phyloP scores from a whole-genome alignment of 2,888 invertebrate genomes.

The Criorhina ranunculi region DNA sequence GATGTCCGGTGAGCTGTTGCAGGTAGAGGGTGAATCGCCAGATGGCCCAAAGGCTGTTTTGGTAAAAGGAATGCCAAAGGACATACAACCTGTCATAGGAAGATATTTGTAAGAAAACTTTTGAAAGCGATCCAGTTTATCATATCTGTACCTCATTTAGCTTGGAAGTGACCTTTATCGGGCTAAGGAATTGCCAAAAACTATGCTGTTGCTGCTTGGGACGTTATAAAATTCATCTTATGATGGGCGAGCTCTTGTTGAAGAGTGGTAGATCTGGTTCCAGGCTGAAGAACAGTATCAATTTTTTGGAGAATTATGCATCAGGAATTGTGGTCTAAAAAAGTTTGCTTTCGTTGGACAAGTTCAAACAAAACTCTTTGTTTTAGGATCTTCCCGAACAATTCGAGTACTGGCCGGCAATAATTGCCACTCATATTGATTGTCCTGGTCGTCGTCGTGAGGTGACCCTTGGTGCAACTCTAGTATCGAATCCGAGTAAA shows the following conservation, averaged over 20 bases:
- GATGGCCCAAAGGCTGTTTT: slow-evolving; percentile 54
- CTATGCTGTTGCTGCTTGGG: slow-evolving; percentile 79
- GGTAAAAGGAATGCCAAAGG: slow-evolving; percentile 84
- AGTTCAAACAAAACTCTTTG: neutral
- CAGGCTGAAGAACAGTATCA: slow-evolving; percentile 82
- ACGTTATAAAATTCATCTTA: slow-evolving; percentile 81
- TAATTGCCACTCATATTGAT: slow-evolving; percentile 88
- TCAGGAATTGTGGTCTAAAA: slow-evolving; percentile 85
- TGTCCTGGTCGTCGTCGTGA: slow-evolving; percentile 87
- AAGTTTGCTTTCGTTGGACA: neutral
- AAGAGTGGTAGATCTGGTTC: slow-evolving; percentile 81
- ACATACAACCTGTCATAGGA: slow-evolving; percentile 86
- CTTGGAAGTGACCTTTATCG: slow-evolving; percentile 87
- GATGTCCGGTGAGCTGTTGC: slow-evolving; percentile 85
- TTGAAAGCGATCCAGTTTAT: too few species aligned
- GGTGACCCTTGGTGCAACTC: slow-evolving; percentile 86
- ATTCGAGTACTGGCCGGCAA: slow-evolving; percentile 87
- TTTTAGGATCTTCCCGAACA: slow-evolving; percentile 86
- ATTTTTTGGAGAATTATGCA: slow-evolving; percentile 85
- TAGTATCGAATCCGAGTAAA: slow-evolving; percentile 86
- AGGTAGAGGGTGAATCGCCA: slow-evolving; percentile 60
- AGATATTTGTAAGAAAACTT: slow-evolving; percentile 82
- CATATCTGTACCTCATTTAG: slow-evolving; percentile 79
- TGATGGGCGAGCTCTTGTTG: slow-evolving; percentile 82
- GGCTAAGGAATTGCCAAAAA: slow-evolving; percentile 86